These are phyloP conservation scores for Didymodactylos carnosus DNA, from an alignment of 2,888 invertebrate species.

Conservation along the genomic window DNA sequence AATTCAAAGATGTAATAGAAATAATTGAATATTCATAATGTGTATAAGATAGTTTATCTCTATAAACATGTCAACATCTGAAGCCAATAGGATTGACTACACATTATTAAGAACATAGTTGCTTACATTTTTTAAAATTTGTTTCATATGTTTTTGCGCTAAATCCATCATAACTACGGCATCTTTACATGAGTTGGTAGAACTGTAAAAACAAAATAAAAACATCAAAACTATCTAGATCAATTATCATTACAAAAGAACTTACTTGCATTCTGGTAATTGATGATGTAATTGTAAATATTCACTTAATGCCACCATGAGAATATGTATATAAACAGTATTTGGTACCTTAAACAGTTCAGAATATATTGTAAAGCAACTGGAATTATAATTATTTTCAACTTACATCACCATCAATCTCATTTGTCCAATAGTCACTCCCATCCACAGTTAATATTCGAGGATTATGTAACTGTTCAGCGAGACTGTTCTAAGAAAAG, in stretches of 20 bases:
- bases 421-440: constrained; percentile 25
- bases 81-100: too few species aligned
- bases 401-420: neutral
- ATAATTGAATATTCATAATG: too few species aligned
- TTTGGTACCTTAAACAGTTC: neutral
- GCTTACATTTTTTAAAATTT: neutral
- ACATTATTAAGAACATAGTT: too few species aligned
- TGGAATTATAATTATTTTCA: too few species aligned
- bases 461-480: constrained; percentile 23
- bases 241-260: neutral
- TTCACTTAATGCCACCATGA: neutral
- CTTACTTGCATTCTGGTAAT: neutral
- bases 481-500: constrained; percentile 17
- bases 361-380: too few species aligned
- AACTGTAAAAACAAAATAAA: neutral
- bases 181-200: neutral
- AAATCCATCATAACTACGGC: neutral
- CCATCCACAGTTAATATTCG: constrained; percentile 24
- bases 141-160: neutral
- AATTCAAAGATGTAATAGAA: too few species aligned
- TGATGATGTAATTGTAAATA: neutral
- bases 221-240: neutral
- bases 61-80: too few species aligned
- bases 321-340: neutral
- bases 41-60: too few species aligned